Evolutionary conservation across 2,888 invertebrate genomes (phyloP), one percentile per base, ranked within the genome.

Genomic region (Platycnemis pennipes): DNA sequence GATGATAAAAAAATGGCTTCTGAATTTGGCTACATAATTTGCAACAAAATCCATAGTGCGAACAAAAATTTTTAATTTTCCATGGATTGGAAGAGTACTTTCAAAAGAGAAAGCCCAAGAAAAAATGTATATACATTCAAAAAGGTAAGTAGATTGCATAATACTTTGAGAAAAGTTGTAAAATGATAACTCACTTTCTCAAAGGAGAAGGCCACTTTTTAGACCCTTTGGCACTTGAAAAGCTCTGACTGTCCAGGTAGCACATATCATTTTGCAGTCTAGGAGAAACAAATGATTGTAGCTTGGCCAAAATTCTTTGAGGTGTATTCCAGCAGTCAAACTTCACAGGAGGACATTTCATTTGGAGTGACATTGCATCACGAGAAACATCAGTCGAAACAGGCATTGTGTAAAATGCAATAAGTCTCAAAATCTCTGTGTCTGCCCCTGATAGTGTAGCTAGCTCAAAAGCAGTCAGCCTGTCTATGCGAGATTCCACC

Each of bases 381-480:
- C 45, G 8, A 63, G 44, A n/a, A 1, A 69, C 63, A 69, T 26
- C 19, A 13, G n/a, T 0, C n/a, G 56, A 42, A 56, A 56, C 37
- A 26, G 56, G 91, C 19, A 91, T 5, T n/a, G 44, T 45, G 37
- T 44, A 16, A 44, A 1, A 45, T 26, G 63, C 91, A 44, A 91
- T 42, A 26, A 69, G 44, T 91, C 91, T 63, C 13, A 44, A 44
- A 44, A 91, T 3, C 26, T 91, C 91, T 16, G 63, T 91, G 7
- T 42, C 56, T 63, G 91, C 45, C 1, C 91, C 91, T 44, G 56
- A 91, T 0, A 91, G 44, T 13, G 91, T 44, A 13, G 91, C 91
- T 45, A 91, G n/a, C 16, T 91, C 91, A 91, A 91, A 91, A 91
- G 91, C 91, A n/a, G 91, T 63, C 19, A 91, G 91, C 5, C n/a